phyloP scores from a whole-genome alignment of 2,797 vertebrate genomes.

The Micropoecilia bifurca region DNA sequence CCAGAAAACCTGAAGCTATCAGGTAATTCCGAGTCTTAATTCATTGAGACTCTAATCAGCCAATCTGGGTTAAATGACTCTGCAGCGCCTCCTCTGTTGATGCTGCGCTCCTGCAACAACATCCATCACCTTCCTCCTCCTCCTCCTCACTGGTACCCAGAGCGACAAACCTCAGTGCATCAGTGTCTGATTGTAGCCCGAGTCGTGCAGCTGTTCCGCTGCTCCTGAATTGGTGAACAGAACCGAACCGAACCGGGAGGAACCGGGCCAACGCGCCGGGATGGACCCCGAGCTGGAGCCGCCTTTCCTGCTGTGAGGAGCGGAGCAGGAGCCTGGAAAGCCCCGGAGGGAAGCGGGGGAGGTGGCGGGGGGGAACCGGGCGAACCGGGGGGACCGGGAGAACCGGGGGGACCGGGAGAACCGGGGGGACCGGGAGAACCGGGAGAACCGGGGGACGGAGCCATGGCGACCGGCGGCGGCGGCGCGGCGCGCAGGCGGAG shows the following conservation, averaged over 20 bases:
- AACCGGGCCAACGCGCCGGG: conserved; percentile 7
- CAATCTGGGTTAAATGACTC: background rate
- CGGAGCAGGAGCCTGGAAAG: conserved; percentile 67
- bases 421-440: conserved; percentile 59
- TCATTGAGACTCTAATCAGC: background rate
- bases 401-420: conserved; percentile 62
- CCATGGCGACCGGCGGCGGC: conserved; percentile 75
- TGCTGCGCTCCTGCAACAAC: conserved; percentile 49
- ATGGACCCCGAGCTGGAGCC: conserved; percentile 46
- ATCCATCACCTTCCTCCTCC: conserved; percentile 29
- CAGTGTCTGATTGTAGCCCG: conserved; percentile 25
- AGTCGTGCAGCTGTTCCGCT: conserved; percentile 56
- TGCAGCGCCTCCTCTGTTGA: conserved; percentile 30
- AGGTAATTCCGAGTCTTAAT: background rate
- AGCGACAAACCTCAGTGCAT: conserved; percentile 47
- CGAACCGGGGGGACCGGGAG: conserved; percentile 61
- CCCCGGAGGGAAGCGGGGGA: conserved; percentile 53
- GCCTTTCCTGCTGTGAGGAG: conserved; percentile 63
- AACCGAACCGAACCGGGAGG: conserved; percentile 28
- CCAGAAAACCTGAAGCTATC: background rate
- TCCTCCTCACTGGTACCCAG: conserved; percentile 36
- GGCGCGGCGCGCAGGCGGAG: conserved; percentile 67
- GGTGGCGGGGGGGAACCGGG: conserved; percentile 64
- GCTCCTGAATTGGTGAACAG: conserved; percentile 2
- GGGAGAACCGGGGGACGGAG: conserved; percentile 62